These are phyloP conservation scores for Tenthredo mesomela DNA, from an alignment of 2,888 invertebrate species.

Conservation along the genomic window DNA sequence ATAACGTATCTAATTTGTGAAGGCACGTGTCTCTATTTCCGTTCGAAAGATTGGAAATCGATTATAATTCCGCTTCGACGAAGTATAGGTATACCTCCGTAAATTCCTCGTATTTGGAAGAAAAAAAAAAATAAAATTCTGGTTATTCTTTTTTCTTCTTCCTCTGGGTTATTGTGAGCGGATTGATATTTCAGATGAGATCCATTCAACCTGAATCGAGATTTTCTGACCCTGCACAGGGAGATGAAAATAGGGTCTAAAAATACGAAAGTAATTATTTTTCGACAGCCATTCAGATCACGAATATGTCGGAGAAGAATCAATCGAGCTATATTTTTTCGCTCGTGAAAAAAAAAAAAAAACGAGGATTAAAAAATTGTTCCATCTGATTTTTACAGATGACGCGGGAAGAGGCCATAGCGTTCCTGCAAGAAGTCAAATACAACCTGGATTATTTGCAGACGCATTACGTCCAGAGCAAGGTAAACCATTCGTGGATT, in stretches of 20 bases:
- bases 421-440: slow-evolving; percentile 88
- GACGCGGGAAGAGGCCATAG: slow-evolving; percentile 87
- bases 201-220: slow-evolving; percentile 1
- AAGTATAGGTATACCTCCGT: neutral
- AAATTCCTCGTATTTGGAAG: neutral
- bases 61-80: neutral
- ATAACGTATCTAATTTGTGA: neutral
- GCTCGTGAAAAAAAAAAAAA: neutral
- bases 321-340: slow-evolving; percentile 51
- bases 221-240: neutral
- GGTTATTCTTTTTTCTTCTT: neutral
- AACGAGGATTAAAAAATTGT: neutral
- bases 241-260: neutral
- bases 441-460: slow-evolving; percentile 87
- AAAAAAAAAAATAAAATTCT: no score
- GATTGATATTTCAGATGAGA: neutral
- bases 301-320: neutral
- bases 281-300: neutral
- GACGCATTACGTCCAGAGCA: slow-evolving; percentile 81
- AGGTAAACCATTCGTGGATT: slow-evolving; percentile 52
- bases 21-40: neutral
- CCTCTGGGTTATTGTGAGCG: neutral
- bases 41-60: neutral
- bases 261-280: neutral
- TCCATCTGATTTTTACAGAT: slow-evolving; percentile 79